Base-by-base conservation (phyloP, 2,888 invertebrate species). In the Ormyrus rosae region DNA sequence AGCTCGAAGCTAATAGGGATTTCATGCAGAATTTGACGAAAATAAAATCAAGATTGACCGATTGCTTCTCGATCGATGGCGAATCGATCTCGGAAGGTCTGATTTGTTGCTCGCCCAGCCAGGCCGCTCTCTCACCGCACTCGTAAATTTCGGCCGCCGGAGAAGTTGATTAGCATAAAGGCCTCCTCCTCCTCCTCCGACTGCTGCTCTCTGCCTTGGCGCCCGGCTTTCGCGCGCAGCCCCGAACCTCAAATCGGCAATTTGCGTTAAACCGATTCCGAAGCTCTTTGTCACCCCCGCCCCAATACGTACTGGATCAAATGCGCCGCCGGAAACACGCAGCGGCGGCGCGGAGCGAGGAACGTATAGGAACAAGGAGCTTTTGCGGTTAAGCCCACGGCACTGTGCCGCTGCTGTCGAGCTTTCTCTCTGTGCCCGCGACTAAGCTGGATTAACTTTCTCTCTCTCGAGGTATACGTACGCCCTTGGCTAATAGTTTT, bases 211-310 rank as follows among this genome's bases (percentile, higher is more conserved):
- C 19, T 19, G 19, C 46, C 46, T 9, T 45, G 10, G 51, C 11
- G 13, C 2, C 19, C 1, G 6, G 50, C 13, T 46, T 19, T 10
- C 51, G 13, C 7, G 46, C 46, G 65, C 46, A 53, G 75, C 58
- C 13, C 50, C 51, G 64, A 75, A 75, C 78, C 78, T 60, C 78
- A 78, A 81, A 81, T 81, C 70, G 69, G n/a, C 68, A 73, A 81
- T 81, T 81, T 73, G 70, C 69, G 73, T 74, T 73, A 74, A 78
- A 64, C 74, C 78, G 69, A 78, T 63, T 69, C 67, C 68, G 34
- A 51, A 9, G 45, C 46, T 48, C 53, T 67, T 63, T 64, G 73
- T 70, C 73, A 74, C 50, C 51, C 75, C 19, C 13, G 13, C 19
- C 19, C 45, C 53, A 63, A 64, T 10, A 45, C 61, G 72, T 55